These are phyloP conservation scores for Homarus americanus DNA, from an alignment of 1,140 invertebrate species.

Conservation along the genomic window DNA sequence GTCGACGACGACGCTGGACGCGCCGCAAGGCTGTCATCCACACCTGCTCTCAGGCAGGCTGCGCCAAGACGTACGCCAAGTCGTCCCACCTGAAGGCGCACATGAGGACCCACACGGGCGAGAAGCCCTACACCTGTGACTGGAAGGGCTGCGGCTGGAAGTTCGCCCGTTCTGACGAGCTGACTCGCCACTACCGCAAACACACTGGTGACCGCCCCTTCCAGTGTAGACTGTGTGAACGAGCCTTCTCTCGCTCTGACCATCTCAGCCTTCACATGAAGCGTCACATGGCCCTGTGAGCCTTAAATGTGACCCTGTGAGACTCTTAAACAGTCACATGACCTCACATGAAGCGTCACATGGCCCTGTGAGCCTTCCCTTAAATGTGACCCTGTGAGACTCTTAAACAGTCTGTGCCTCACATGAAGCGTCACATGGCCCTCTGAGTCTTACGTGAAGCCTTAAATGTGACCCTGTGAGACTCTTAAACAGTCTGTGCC, in stretches of 20 bases:
- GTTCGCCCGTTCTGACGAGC: conserved; percentile 92
- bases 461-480: too few relatives aligned
- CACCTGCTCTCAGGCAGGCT: conserved; percentile 83
- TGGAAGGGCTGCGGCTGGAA: conserved; percentile 91
- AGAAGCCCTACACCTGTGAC: conserved; percentile 85
- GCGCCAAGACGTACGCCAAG: conserved; percentile 86
- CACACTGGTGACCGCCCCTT: conserved; percentile 84
- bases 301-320: not conserved
- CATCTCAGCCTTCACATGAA: conserved; percentile 86
- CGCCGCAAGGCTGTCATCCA: conserved; percentile 79
- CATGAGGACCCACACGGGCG: conserved; percentile 83
- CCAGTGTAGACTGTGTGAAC: conserved; percentile 82
- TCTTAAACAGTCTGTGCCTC: conserved; percentile 82
- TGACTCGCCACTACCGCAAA: conserved; percentile 84
- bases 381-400: not conserved
- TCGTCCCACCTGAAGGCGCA: conserved; percentile 86
- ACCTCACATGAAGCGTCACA: not conserved
- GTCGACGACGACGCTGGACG: conserved; percentile 62
- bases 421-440: conserved; percentile 86
- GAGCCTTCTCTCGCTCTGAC: conserved; percentile 84
- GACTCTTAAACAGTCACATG: too few relatives aligned
- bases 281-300: conserved; percentile 82
- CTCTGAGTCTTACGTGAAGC: conserved; percentile 15
- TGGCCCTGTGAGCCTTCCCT: not conserved
- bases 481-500: not conserved